Percentiles rank a stretch among this genome's conserved stretches.
Conservation (phyloP, 1,140 invertebrate genomes). For the Leptinotarsa lineolata region DNA sequence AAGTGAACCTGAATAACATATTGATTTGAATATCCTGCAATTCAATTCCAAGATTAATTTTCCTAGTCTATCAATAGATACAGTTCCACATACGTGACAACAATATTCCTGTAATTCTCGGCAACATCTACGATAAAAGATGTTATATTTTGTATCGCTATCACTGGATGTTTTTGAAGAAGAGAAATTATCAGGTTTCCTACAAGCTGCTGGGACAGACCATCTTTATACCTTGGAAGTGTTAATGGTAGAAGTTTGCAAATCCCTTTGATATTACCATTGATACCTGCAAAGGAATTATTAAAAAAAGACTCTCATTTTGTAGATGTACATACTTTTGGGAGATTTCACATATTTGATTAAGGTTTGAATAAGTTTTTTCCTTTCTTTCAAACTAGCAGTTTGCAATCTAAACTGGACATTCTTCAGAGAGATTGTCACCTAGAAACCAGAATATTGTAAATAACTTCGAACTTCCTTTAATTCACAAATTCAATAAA, state of each 20-base stretch:
- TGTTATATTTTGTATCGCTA: slow-evolving; percentile 71
- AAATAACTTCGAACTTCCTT: slow-evolving; percentile 15
- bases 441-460: slow-evolving; percentile 60
- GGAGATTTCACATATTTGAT: slow-evolving; percentile 71
- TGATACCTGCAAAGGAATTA: slow-evolving; percentile 66
- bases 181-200: slow-evolving; percentile 70
- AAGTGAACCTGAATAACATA: too few species aligned
- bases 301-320: slow-evolving; percentile 42
- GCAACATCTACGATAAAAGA: slow-evolving; percentile 65
- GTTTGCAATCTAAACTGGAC: slow-evolving; percentile 78
- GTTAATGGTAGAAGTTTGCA: slow-evolving; percentile 75
- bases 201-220: slow-evolving; percentile 74
- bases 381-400: slow-evolving; percentile 74
- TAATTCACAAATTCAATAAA: slow-evolving; percentile 16
- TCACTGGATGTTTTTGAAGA: slow-evolving; percentile 67
- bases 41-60: too few species aligned
- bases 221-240: slow-evolving; percentile 77
- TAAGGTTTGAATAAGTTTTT: slow-evolving; percentile 72
- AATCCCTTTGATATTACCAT: slow-evolving; percentile 77
- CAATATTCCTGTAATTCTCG: slow-evolving; percentile 67
- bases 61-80: slow-evolving; percentile 21
- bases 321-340: slow-evolving; percentile 57
- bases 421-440: slow-evolving; percentile 76
- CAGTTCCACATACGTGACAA: slow-evolving; percentile 67
- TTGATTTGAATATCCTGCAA: too few species aligned